A percentile compares a stretch with the other conserved stretches of the same genome.
Conservation (phyloP, 1,140 invertebrate genomes). For the Platyscapa corneri region DNA sequence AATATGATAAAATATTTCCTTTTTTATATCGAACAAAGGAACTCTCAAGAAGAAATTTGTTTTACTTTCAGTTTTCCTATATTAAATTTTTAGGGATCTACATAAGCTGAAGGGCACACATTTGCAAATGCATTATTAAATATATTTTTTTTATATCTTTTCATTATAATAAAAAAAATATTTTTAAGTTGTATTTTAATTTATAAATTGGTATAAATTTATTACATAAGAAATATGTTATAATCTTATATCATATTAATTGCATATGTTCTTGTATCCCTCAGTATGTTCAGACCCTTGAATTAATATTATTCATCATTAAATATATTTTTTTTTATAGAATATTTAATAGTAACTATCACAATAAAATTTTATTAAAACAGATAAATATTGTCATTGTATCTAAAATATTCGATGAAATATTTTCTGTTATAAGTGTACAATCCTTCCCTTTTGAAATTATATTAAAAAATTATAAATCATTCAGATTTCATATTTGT, state of each 20-base stretch:
- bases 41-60: slow-evolving; percentile 20
- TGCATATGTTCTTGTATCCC: slow-evolving; percentile 16
- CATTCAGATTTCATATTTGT: too few relatives aligned
- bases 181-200: not conserved
- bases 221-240: not conserved
- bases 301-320: not conserved
- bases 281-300: slow-evolving; percentile 22
- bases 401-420: too few relatives aligned
- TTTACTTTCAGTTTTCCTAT: slow-evolving; percentile 23
- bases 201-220: not conserved
- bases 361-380: not conserved
- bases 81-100: slow-evolving; percentile 24
- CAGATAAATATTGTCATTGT: not conserved
- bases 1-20: not conserved
- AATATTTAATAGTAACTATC: not conserved
- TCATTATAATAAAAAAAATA: not conserved
- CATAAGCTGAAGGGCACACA: slow-evolving; percentile 21
- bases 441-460: not conserved
- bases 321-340: not conserved
- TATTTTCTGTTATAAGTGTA: too few relatives aligned
- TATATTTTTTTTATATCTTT: slow-evolving; percentile 6
- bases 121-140: not conserved
- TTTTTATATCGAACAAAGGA: slow-evolving; percentile 38
- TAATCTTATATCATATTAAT: not conserved
- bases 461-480: not conserved